Conservation (phyloP, 2,113 vertebrate species). For the Rhegmatorhina hoffmannsi region DNA sequence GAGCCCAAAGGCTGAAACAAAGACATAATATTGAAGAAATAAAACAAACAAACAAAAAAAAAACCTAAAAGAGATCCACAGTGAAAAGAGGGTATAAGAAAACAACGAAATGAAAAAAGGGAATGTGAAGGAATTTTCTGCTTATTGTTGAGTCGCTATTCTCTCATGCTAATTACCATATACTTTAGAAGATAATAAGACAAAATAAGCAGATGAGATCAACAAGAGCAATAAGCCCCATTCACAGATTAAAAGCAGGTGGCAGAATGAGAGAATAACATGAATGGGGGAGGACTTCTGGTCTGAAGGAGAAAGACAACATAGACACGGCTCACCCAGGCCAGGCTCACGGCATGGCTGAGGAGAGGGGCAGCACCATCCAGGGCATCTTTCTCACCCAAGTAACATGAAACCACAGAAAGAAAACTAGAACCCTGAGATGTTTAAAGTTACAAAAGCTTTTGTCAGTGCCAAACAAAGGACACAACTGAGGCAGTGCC, state of each 20-base stretch:
- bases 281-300: not conserved
- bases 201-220: constrained; percentile 13
- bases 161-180: not conserved
- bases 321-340: fast-evolving
- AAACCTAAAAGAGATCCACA: not conserved
- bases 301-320: not conserved
- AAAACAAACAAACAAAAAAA: not conserved
- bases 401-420: constrained; percentile 51
- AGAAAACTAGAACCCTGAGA: constrained; percentile 22
- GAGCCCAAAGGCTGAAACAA: not conserved
- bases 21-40: not conserved
- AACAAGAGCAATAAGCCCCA: not conserved
- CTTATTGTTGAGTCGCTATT: not conserved
- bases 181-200: not conserved
- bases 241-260: constrained; percentile 37
- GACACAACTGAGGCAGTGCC: not conserved
- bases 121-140: not conserved
- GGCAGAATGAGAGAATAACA: not conserved
- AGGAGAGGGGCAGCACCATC: not conserved
- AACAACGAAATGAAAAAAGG: not conserved
- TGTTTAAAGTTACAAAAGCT: constrained; percentile 53
- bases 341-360: not conserved
- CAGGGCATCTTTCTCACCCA: constrained; percentile 5
- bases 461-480: constrained; percentile 43
- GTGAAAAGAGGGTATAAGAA: not conserved